These are phyloP conservation scores for Maccullochella peelii DNA, from an alignment of 2,113 vertebrate genomes.

Conservation along the genomic window DNA sequence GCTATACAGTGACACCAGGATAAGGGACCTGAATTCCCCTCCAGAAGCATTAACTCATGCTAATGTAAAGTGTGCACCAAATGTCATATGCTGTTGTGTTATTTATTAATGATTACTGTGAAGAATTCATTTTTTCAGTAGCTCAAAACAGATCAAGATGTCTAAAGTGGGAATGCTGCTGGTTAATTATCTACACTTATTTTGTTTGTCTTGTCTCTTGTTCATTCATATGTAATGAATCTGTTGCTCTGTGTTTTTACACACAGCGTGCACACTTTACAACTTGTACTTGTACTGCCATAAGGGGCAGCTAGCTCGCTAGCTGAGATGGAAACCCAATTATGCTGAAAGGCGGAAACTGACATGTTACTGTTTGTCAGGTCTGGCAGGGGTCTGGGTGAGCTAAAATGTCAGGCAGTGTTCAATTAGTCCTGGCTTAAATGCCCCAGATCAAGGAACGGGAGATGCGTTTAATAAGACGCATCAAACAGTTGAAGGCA, in stretches of 20 bases:
- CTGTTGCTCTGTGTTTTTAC: slow-evolving; percentile 43
- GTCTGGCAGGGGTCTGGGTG: slow-evolving; percentile 37
- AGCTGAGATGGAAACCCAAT: slow-evolving; percentile 63
- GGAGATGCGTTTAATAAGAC: slow-evolving; percentile 57
- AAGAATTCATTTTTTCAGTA: slow-evolving; percentile 44
- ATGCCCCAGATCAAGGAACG: slow-evolving; percentile 66
- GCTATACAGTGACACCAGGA: slow-evolving; percentile 7
- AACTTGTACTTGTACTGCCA: slow-evolving; percentile 3
- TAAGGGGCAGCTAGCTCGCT: slow-evolving; percentile 15
- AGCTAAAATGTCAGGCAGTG: slow-evolving; percentile 71
- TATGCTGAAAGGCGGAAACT: slow-evolving; percentile 57
- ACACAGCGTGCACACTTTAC: background rate
- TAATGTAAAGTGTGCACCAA: slow-evolving; percentile 11
- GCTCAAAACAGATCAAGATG: slow-evolving; percentile 41
- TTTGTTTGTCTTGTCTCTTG: slow-evolving; percentile 42
- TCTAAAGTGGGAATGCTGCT: slow-evolving; percentile 38
- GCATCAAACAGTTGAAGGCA: slow-evolving; percentile 62
- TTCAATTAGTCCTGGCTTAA: slow-evolving; percentile 73
- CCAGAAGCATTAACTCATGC: background rate
- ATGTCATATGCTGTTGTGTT: slow-evolving; percentile 44
- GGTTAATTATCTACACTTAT: slow-evolving; percentile 61
- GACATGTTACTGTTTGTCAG: slow-evolving; percentile 69
- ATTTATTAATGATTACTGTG: slow-evolving; percentile 52
- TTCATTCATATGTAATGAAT: slow-evolving; percentile 49
- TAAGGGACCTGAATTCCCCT: background rate